phyloP scores from a whole-genome alignment of 2,113 vertebrate species.

The Xyliphius kryptos region DNA sequence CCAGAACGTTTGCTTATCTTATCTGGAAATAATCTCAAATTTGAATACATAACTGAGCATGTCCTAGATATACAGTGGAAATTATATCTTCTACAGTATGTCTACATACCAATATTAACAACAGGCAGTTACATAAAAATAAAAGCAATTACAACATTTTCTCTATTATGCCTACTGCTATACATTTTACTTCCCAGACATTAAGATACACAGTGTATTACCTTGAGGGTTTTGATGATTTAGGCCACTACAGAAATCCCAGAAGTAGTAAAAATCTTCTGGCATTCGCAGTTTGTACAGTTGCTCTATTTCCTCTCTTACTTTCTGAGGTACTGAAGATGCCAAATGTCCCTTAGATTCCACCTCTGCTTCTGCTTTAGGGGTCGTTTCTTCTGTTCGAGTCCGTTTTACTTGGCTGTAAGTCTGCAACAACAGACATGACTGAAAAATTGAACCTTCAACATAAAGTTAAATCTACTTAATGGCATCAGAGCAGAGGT shows the following conservation, averaged over 20 bases:
- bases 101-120: no score
- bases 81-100: no score
- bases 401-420: slow-evolving; percentile 67
- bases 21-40: no score
- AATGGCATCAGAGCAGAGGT: not conserved
- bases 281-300: slow-evolving; percentile 79
- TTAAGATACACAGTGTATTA: slow-evolving; percentile 41
- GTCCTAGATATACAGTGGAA: no score
- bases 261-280: slow-evolving; percentile 89
- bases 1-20: no score
- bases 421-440: not conserved
- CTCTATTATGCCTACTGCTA: no score
- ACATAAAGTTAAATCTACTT: not conserved
- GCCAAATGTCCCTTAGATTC: not conserved
- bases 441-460: not conserved
- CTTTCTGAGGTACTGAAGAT: slow-evolving; percentile 45
- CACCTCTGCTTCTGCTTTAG: not conserved
- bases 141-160: no score
- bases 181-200: no score
- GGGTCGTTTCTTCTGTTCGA: slow-evolving; percentile 42
- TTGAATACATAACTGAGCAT: no score
- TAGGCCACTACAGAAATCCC: slow-evolving; percentile 83
- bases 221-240: slow-evolving; percentile 76
- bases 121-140: no score
- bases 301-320: slow-evolving; percentile 68